Conservation (phyloP, 2,888 invertebrate species). For the Clusia tigrina region DNA sequence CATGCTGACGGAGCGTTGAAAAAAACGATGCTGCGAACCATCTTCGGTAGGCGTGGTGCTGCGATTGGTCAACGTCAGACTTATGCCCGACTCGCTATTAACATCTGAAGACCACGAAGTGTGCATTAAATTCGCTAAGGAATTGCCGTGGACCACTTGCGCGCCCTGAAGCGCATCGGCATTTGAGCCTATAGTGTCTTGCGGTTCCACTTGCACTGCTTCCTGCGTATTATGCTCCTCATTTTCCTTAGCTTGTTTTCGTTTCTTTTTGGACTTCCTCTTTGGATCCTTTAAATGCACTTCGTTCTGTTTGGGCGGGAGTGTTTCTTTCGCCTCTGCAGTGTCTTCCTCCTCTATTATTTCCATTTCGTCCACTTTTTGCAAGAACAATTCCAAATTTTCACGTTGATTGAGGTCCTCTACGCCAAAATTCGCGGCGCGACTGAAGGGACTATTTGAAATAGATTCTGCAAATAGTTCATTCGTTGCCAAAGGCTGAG, state of each 20-base stretch:
- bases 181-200: slow-evolving; percentile 33
- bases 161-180: slow-evolving; percentile 31
- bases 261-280: slow-evolving; percentile 22
- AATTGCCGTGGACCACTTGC: slow-evolving; percentile 46
- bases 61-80: slow-evolving; percentile 33
- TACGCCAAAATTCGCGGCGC: slow-evolving; percentile 53
- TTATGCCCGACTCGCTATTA: slow-evolving; percentile 27
- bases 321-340: slow-evolving; percentile 29
- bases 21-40: slow-evolving; percentile 31
- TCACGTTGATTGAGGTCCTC: slow-evolving; percentile 54
- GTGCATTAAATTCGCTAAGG: slow-evolving; percentile 59
- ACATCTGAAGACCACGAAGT: slow-evolving; percentile 60
- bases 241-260: slow-evolving; percentile 27
- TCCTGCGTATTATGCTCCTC: slow-evolving; percentile 18
- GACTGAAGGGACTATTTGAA: slow-evolving; percentile 61
- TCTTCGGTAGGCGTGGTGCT: slow-evolving; percentile 40
- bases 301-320: background rate
- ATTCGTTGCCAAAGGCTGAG: slow-evolving; percentile 58
- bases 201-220: slow-evolving; percentile 28
- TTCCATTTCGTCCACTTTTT: slow-evolving; percentile 64
- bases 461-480: slow-evolving; percentile 62
- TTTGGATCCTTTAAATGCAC: slow-evolving; percentile 1
- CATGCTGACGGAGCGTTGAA: slow-evolving; percentile 60
- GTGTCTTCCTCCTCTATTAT: slow-evolving; percentile 64
- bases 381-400: slow-evolving; percentile 59